phyloP scores from a whole-genome alignment of 2,797 vertebrate genomes.

The Centropyge bicolor region DNA sequence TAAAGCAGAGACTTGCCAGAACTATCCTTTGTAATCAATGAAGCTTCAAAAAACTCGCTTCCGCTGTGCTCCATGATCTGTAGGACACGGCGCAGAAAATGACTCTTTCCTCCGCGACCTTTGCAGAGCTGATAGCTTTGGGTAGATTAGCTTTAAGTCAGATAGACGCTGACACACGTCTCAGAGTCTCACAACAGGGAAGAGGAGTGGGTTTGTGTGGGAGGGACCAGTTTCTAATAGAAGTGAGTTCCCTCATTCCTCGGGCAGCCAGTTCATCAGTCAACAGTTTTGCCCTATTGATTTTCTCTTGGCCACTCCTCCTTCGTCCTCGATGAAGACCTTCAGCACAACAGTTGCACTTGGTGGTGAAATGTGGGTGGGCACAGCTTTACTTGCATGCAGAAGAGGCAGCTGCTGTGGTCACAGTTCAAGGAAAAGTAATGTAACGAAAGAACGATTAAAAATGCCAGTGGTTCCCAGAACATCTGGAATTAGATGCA shows the following conservation, averaged over 20 bases:
- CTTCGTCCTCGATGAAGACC: slow-evolving; percentile 4
- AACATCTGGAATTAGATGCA: slow-evolving; percentile 23
- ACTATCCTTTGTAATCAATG: slow-evolving; percentile 1
- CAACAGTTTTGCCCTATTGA: slow-evolving; percentile 42
- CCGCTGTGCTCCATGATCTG: neutral
- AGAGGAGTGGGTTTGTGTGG: neutral
- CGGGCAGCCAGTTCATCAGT: slow-evolving; percentile 31
- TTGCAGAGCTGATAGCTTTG: slow-evolving; percentile 38
- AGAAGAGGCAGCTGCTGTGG: neutral
- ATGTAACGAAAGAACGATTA: slow-evolving; percentile 19
- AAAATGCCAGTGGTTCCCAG: neutral
- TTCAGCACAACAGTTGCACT: neutral
- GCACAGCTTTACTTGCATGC: neutral
- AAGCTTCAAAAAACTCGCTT: slow-evolving; percentile 19
- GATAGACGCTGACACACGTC: slow-evolving; percentile 21
- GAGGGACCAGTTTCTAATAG: slow-evolving; percentile 5
- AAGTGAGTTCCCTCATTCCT: neutral
- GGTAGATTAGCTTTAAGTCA: slow-evolving; percentile 6
- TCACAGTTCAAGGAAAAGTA: neutral
- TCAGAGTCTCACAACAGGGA: slow-evolving; percentile 13
- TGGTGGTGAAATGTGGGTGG: neutral
- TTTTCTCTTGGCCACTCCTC: slow-evolving; percentile 25
- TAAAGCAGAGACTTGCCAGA: neutral
- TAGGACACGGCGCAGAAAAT: slow-evolving; percentile 6
- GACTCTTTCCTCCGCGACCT: slow-evolving; percentile 39